A percentile compares a stretch with the other conserved stretches of the same genome.
phyloP scores from a whole-genome alignment of 2,113 vertebrate genomes.

The Melanerpes formicivorus region DNA sequence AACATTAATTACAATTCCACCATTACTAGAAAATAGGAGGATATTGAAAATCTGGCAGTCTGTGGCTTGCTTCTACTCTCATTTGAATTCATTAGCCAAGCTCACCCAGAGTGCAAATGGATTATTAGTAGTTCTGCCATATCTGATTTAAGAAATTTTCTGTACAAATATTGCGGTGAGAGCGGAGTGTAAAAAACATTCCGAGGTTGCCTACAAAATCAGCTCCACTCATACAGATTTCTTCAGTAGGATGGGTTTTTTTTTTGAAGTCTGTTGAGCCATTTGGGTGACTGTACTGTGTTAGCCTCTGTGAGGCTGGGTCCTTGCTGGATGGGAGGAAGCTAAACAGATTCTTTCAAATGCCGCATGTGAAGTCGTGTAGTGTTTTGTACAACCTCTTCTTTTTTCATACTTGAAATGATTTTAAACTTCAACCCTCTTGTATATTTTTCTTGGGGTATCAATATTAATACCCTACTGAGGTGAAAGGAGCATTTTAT shows the following conservation, averaged over 20 bases:
- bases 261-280: background rate
- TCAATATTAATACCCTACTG: background rate
- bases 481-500: background rate
- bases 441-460: background rate
- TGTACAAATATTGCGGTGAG: background rate
- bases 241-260: background rate
- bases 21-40: conserved; percentile 45
- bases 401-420: background rate
- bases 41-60: conserved; percentile 45
- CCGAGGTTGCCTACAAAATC: background rate
- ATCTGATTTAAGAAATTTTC: background rate
- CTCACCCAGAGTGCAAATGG: background rate
- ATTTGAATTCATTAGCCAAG: conserved; percentile 46
- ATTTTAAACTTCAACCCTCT: background rate
- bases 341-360: background rate
- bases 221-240: rapidly evolving
- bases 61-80: conserved; percentile 22
- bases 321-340: background rate
- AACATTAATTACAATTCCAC: conserved; percentile 63
- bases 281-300: background rate
- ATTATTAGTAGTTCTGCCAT: conserved; percentile 24
- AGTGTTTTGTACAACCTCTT: background rate
- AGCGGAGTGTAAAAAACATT: background rate
- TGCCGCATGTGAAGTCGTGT: background rate
- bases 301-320: background rate